Evolutionary conservation across 2,797 vertebrate genomes (phyloP).

Genomic region (Rhynchotus rufescens): DNA sequence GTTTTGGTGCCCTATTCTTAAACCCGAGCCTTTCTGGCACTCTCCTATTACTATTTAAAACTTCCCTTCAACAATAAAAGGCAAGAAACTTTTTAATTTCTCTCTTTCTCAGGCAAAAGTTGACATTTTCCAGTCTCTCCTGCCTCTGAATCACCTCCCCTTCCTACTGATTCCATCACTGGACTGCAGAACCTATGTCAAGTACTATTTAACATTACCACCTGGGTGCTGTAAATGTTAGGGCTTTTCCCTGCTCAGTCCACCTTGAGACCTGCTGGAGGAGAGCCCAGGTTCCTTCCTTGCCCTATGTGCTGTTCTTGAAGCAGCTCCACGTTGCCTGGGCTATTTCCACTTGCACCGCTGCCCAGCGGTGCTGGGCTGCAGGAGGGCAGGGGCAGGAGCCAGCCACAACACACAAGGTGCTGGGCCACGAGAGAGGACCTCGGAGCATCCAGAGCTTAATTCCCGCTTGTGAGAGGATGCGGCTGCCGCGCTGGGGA

Average conservation of each 20-base stretch:
- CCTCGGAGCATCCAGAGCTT: neutral
- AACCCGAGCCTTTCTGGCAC: slow-evolving; percentile 16
- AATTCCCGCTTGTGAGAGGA: too few species aligned
- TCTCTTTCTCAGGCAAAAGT: neutral
- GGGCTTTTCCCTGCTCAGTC: neutral
- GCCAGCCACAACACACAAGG: accelerated
- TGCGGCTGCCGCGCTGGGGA: neutral
- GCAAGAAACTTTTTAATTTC: neutral
- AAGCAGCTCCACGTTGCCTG: too few species aligned
- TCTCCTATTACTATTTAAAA: slow-evolving; percentile 51
- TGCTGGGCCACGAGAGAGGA: neutral
- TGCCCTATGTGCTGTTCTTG: too few species aligned
- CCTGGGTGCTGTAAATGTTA: neutral
- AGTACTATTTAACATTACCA: too few species aligned
- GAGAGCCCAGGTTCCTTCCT: too few species aligned
- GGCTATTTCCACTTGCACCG: too few species aligned
- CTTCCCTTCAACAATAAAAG: slow-evolving; percentile 13
- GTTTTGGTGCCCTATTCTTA: neutral
- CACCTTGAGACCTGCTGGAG: too few species aligned
- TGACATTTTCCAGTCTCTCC: accelerated
- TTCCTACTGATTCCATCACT: neutral
- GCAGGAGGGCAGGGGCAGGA: accelerated
- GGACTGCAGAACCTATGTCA: neutral
- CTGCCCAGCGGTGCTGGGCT: neutral
- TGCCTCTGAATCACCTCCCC: neutral